Conservation (phyloP, 2,797 vertebrate genomes). For the Gambusia yucatana region DNA sequence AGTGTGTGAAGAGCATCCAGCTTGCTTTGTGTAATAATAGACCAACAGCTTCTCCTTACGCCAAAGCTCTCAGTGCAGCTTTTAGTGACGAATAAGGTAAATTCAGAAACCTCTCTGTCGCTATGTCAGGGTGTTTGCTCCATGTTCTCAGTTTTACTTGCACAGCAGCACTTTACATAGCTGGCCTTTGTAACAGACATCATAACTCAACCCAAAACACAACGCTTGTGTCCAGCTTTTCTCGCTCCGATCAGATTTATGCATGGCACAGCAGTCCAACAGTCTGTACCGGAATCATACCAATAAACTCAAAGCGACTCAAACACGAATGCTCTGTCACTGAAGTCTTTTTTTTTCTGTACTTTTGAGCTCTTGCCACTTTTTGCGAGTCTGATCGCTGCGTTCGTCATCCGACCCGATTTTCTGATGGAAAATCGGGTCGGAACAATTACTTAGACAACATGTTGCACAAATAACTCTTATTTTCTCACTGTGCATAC, state of each 20-base stretch:
- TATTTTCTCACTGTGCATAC: background rate
- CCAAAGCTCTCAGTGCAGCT: constrained; percentile 41
- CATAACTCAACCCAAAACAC: background rate
- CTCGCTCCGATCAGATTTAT: background rate
- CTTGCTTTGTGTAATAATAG: constrained; percentile 29
- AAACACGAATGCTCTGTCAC: background rate
- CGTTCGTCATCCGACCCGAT: background rate
- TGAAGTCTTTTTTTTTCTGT: background rate
- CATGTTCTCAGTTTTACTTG: background rate
- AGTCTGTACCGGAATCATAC: background rate
- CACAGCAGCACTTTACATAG: background rate
- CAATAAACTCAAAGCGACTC: background rate
- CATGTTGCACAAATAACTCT: background rate
- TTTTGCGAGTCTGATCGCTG: background rate
- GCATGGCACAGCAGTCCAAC: background rate
- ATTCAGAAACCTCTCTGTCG: background rate
- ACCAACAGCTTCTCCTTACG: constrained; percentile 58
- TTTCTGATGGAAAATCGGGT: too few relatives aligned
- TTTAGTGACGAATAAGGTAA: background rate
- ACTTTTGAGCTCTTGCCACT: background rate
- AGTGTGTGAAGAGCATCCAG: constrained; percentile 1
- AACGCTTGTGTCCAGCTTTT: background rate
- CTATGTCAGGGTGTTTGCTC: background rate
- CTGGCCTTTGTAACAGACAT: background rate
- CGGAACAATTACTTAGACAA: background rate